A percentile compares a stretch with the other conserved stretches of the same genome.
Evolutionary conservation across 2,888 invertebrate species (phyloP).

Genomic region (Pocota personata): DNA sequence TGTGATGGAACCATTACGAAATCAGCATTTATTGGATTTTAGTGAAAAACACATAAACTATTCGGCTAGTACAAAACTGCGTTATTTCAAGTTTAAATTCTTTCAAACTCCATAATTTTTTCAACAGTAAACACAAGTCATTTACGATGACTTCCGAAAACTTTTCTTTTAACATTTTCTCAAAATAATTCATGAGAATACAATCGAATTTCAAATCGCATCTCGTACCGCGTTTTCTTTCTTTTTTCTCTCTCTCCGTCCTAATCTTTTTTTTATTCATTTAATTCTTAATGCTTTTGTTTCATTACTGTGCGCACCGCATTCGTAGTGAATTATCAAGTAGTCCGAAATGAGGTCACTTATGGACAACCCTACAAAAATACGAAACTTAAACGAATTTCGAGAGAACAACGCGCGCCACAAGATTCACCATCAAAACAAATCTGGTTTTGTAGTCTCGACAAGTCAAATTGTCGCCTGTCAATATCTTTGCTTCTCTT

Average conservation of each 20-base stretch:
- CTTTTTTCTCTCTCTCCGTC: background rate
- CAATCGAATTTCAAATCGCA: background rate
- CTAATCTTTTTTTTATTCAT: background rate
- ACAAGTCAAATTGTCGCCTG: constrained; percentile 55
- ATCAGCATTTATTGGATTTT: no score
- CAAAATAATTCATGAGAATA: background rate
- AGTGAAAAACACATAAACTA: no score
- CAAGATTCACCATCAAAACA: background rate
- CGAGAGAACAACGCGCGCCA: background rate
- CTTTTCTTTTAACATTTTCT: background rate
- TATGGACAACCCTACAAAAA: background rate
- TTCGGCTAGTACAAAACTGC: no score
- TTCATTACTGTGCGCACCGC: background rate
- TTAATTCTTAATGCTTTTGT: background rate
- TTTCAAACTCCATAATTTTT: background rate
- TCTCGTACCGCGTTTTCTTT: background rate
- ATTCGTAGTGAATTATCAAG: constrained; percentile 2
- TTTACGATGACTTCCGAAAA: background rate
- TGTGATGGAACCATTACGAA: no score
- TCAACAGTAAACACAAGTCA: background rate
- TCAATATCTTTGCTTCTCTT: constrained; percentile 32
- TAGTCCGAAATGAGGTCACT: background rate
- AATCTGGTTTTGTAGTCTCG: constrained; percentile 20
- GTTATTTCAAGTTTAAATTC: background rate
- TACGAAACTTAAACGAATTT: background rate